phyloP scores from a whole-genome alignment of 2,888 invertebrate species.

The Synanthedon vespiformis region DNA sequence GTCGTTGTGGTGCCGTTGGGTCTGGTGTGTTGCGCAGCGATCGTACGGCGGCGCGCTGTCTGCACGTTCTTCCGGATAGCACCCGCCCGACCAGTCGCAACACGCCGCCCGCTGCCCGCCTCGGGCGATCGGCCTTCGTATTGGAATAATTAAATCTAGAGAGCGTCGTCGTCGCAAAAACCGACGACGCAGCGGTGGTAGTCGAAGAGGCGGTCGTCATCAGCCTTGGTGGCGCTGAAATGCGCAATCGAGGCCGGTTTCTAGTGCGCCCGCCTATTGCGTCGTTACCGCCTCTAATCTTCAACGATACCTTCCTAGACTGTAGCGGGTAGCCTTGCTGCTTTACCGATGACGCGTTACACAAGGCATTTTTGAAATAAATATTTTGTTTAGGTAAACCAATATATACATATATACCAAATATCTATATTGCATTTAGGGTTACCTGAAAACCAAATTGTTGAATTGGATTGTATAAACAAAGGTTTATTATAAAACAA shows the following conservation, averaged over 20 bases:
- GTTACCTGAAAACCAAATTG: no score
- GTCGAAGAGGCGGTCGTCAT: constrained; percentile 62
- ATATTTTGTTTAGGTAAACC: neutral
- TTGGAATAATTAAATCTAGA: constrained; percentile 65
- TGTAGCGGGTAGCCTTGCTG: constrained; percentile 23
- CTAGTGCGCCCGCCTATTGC: constrained; percentile 50
- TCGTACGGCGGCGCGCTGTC: constrained; percentile 66
- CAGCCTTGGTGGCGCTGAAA: constrained; percentile 66
- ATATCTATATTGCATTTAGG: no score
- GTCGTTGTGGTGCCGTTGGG: constrained; percentile 63
- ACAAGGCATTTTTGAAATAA: constrained; percentile 11
- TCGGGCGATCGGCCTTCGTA: constrained; percentile 67
- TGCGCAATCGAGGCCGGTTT: constrained; percentile 67
- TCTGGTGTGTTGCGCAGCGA: constrained; percentile 54
- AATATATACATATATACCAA: no score
- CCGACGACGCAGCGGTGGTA: constrained; percentile 19
- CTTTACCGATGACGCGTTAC: constrained; percentile 32
- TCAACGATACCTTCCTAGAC: constrained; percentile 43
- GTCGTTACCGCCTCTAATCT: constrained; percentile 51
- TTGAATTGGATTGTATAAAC: no score
- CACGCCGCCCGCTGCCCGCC: constrained; percentile 61
- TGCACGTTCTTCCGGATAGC: constrained; percentile 62
- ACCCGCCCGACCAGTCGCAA: constrained; percentile 67
- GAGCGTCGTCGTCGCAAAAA: constrained; percentile 36
- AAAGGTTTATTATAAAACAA: no score